Base-by-base conservation (phyloP, 2,113 vertebrate species). In the Lontra canadensis region DNA sequence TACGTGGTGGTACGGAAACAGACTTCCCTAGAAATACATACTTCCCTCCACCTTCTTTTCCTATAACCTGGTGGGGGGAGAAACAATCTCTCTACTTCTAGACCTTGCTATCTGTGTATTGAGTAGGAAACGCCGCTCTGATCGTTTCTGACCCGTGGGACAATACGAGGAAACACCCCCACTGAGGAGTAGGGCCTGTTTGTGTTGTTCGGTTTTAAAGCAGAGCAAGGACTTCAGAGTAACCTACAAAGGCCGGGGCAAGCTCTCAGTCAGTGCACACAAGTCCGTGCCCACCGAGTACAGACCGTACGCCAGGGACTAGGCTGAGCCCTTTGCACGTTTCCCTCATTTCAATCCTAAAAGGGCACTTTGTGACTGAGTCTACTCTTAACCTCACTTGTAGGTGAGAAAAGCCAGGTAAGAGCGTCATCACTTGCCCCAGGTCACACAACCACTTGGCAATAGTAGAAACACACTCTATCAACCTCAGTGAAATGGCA, bases 261-360 rank as follows among this genome's bases (percentile, higher is more conserved):
- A n/a, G 4, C 79, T 44, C 12, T 31, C 61, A 17, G 34, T 9
- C 17, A 52, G 57, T 18, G 23, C 55, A 18, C 0, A 10, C 17
- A 42, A 17, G 36, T 9, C 52, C 18, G 57, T 11, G 23, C 55
- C 34, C 21, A 59, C 0, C 25, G 0, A 74, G 23, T 10, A 76
- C 0, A 55, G 20, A 34, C 8, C 0, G 3, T 1, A 9, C 0
- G 7, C 57, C 65, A 52, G 21, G 42, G 8, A 2, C n/a, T 14
- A 15, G 20, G 44, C 67, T 34, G 1, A 26, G 44, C 7, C 55
- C 17, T 80, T 69, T 34, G 57, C 7, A 12, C 0, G 0, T 26
- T 7, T 29, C 12, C 69, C 26, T 31, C 5, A 11, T 36, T 36
- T 12, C 49, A 57, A 0, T n/a, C 63, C 94, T 79, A 52, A 57